Base-by-base conservation (phyloP, 2,888 invertebrate species). In the Heliconius ismenius region DNA sequence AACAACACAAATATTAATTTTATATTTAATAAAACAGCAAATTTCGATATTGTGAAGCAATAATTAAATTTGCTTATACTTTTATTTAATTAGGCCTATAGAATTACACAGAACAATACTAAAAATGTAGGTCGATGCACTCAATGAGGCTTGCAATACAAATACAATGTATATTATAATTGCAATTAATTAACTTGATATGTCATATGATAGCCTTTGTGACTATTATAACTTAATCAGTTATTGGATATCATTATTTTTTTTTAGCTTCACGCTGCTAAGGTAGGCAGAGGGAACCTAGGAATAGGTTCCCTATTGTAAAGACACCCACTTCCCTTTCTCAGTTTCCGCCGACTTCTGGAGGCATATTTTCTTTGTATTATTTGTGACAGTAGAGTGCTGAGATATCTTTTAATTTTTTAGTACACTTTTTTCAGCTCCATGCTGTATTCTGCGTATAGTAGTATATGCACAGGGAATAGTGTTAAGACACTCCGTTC, bases 1-100 rank as follows among this genome's bases (percentile, higher is more conserved):
- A 39, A 67, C n/a, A 36, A 65, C 11, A n/a, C 3, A 36, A 28
- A 60, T 60, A 58, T 58, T 26, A 9, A 18, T 28, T 21, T 21
- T 36, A 1, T 3, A 9, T 10, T 32, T 39, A 65, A 67, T 24
- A 18, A 43, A 43, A 67, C 67, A 15, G 39, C 67, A 18, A 15
- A 24, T 67, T 28, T 24, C 13, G 4, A 43, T 15, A 67, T 39
- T 18, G 0, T 9, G 10, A 43, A 24, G 67, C 39, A 39, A 67
- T 6, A 9, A 67, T 26, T 24, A 11, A 43, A 67, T 43, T 24
- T 43, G 67, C 39, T 67, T 67, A 43, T 24, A 6, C 6, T 0
- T 49, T 49, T 49, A 49, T n/a, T 39, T 24, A 39, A 15, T 43
- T 43, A 67, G 67, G 67, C 67, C 67, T 67, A 67, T 67, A 67